Conservation (phyloP, 2,888 invertebrate species). For the Keiferia lycopersicella region DNA sequence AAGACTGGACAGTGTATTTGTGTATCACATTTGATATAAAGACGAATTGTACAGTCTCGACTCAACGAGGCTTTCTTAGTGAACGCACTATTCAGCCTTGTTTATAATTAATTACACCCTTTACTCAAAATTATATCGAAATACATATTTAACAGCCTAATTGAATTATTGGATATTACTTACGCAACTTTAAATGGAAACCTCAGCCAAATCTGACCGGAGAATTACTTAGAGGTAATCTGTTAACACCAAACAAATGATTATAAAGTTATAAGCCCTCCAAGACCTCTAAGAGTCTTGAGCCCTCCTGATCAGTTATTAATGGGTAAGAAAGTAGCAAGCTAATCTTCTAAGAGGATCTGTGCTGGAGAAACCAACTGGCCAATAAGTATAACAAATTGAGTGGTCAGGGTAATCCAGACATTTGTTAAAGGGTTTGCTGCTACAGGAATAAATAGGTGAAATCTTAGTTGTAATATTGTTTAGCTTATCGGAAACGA, state of each 20-base stretch:
- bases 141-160: constrained; percentile 9
- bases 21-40: too few species aligned
- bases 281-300: constrained; percentile 41
- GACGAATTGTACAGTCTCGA: background rate
- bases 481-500: background rate
- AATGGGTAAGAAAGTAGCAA: constrained; percentile 24
- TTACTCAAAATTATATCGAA: constrained; percentile 5
- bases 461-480: background rate
- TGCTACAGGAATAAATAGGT: constrained; percentile 13
- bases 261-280: constrained; percentile 44
- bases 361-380: constrained; percentile 22
- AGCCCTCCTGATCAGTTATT: constrained; percentile 40
- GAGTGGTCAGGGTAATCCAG: constrained; percentile 22
- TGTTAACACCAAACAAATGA: constrained; percentile 58
- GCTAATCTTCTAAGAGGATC: constrained; percentile 22
- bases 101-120: constrained; percentile 10
- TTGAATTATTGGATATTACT: constrained; percentile 24
- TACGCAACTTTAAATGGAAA: constrained; percentile 25
- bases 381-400: constrained; percentile 24
- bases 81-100: background rate
- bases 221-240: constrained; percentile 32
- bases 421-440: constrained; percentile 10
- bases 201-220: constrained; percentile 23
- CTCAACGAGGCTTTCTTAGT: constrained; percentile 10
- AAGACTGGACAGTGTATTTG: too few species aligned